phyloP scores from a whole-genome alignment of 2,113 vertebrate genomes.

The Nycticryphes semicollaris region DNA sequence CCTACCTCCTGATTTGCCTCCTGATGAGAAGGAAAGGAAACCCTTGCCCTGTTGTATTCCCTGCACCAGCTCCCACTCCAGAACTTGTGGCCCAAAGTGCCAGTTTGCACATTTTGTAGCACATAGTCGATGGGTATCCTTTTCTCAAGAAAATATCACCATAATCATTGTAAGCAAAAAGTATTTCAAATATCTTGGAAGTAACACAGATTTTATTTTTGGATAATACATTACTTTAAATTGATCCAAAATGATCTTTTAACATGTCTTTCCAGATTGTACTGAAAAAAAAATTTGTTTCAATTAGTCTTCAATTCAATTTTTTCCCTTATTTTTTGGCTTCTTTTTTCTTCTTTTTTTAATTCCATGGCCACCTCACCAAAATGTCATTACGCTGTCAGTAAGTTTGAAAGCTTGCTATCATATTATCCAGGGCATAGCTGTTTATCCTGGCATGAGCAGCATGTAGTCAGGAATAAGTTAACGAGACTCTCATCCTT shows the following conservation, averaged over 20 bases:
- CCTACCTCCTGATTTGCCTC: neutral
- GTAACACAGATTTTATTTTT: neutral
- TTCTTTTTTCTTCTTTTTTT: neutral
- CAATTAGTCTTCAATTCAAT: neutral
- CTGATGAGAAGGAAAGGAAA: neutral
- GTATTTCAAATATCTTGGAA: neutral
- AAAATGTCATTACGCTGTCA: neutral
- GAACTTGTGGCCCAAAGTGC: neutral
- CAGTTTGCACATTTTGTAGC: neutral
- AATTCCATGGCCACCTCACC: neutral
- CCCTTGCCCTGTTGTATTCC: neutral
- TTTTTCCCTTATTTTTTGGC: neutral
- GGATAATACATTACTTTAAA: neutral
- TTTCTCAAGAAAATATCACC: neutral
- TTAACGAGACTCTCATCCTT: neutral
- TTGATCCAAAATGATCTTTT: neutral
- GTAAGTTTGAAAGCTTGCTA: neutral
- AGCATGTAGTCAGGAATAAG: neutral
- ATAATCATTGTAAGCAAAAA: neutral
- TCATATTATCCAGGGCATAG: neutral
- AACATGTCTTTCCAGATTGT: neutral
- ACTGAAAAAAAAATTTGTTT: neutral
- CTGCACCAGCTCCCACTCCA: neutral
- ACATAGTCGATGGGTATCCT: neutral
- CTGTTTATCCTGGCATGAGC: neutral